Percentiles rank a stretch among this genome's conserved stretches.
phyloP scores from a whole-genome alignment of 2,888 invertebrate genomes.

The Lithophane socia region DNA sequence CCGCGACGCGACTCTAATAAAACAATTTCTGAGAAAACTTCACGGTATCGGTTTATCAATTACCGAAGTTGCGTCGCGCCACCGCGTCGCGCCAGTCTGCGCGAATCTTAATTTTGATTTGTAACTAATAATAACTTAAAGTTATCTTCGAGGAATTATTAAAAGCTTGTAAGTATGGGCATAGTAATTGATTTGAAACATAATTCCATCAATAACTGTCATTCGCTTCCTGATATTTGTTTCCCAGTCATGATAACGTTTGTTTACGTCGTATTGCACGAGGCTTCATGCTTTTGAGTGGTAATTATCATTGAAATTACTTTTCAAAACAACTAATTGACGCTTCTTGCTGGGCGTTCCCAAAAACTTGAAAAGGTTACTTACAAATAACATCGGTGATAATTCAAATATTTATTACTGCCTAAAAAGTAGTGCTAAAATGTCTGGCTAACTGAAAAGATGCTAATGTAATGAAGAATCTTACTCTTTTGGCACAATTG shows the following conservation, averaged over 20 bases:
- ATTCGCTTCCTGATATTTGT: conserved; percentile 10
- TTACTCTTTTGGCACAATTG: conserved; percentile 21
- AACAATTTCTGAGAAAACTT: too few species aligned
- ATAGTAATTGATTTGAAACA: conserved; percentile 11
- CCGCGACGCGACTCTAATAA: too few species aligned
- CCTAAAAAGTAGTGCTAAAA: conserved; percentile 38
- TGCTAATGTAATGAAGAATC: conserved; percentile 28
- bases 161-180: background rate
- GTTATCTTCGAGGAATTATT: background rate
- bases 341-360: background rate
- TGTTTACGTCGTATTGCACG: conserved; percentile 12
- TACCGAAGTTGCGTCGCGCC: too few species aligned
- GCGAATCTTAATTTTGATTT: too few species aligned
- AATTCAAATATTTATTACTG: background rate
- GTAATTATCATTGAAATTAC: background rate
- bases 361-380: background rate
- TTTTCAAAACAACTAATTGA: background rate
- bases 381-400: background rate
- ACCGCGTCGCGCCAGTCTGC: too few species aligned
- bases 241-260: conserved; percentile 19
- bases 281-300: background rate
- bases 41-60: too few species aligned
- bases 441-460: conserved; percentile 1
- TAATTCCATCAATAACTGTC: conserved; percentile 22
- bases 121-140: background rate